Evolutionary conservation across 2,113 vertebrate species (phyloP), one percentile per base, ranked within the genome.

Genomic region (Paramormyrops kingsleyae): DNA sequence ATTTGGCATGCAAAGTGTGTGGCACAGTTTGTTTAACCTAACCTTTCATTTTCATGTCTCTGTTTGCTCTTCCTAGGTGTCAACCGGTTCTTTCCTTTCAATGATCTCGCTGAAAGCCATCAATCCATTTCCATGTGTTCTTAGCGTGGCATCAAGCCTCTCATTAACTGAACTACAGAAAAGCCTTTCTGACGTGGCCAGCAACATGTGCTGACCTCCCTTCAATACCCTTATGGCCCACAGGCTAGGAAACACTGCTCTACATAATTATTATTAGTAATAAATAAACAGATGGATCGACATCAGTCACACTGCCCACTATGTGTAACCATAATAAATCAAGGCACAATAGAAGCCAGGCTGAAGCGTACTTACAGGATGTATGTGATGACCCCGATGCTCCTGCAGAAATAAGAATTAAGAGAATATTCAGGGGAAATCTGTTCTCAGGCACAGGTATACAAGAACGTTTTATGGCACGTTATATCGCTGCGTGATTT

Each of bases 311-410:
- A 3, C 5, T 35, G 5, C 70, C 15, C 70, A 74, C 31, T 17
- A 6, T 39, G 15, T 31, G 31, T 77, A 39, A 39, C 31, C 0
- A 1, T 35, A 35, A 77, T 21, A 47, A 84, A 44, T 84, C 6
- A 17, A 8, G 44, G 42, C 15, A 87, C 31, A 53, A 31, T 6
- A 44, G 7, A 56, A 13, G 24, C 53, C 7, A 80, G 42, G 17
- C 21, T 70, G 31, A 91, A 89, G 3, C 4, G 15, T 92, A 98
- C 98, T 99, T 93, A 99, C 98, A 99, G 95, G 90, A 99, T 99
- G 91, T 99, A 99, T 0, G 98, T 99, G 94, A 99, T 99, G 15
- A 99, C 98, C 0, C 98, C 98, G 0, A 99, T 99, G 94, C 98
- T 99, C 98, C 98, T 99, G 92, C 17, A 27, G 84, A 91, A 46